These are phyloP conservation scores for Drosophila sp. DNA, from an alignment of 1,140 invertebrate genomes.

Conservation along the genomic window DNA sequence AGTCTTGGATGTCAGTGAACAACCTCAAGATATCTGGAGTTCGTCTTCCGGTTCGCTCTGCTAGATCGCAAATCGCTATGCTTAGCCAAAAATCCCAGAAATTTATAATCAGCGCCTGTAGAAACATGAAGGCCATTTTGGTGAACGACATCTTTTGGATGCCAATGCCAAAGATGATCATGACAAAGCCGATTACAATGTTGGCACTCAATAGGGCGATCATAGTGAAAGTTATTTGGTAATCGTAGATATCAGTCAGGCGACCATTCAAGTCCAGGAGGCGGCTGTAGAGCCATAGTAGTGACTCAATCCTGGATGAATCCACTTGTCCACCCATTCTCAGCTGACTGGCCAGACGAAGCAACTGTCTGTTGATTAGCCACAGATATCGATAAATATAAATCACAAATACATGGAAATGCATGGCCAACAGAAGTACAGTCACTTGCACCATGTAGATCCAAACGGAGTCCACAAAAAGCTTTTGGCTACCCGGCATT, in stretches of 20 bases:
- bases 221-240: constrained; percentile 28
- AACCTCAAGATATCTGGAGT: constrained; percentile 35
- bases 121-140: neutral
- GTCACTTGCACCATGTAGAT: neutral
- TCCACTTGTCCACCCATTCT: neutral
- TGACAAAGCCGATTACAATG: constrained; percentile 38
- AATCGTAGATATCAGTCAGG: constrained; percentile 26
- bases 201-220: constrained; percentile 28
- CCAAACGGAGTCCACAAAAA: neutral
- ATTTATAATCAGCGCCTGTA: constrained; percentile 31
- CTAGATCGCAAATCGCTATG: constrained; percentile 44
- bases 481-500: neutral
- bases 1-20: constrained; percentile 18
- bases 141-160: neutral
- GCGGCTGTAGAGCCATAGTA: constrained; percentile 18
- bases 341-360: constrained; percentile 28
- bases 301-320: neutral
- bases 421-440: constrained; percentile 34
- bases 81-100: constrained; percentile 50
- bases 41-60: constrained; percentile 12
- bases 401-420: constrained; percentile 48
- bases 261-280: constrained; percentile 16
- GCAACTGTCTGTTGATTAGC: constrained; percentile 47
- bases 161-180: constrained; percentile 38
- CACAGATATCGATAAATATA: constrained; percentile 54